phyloP scores from a whole-genome alignment of 2,888 invertebrate species.

The Oscheius sp. region DNA sequence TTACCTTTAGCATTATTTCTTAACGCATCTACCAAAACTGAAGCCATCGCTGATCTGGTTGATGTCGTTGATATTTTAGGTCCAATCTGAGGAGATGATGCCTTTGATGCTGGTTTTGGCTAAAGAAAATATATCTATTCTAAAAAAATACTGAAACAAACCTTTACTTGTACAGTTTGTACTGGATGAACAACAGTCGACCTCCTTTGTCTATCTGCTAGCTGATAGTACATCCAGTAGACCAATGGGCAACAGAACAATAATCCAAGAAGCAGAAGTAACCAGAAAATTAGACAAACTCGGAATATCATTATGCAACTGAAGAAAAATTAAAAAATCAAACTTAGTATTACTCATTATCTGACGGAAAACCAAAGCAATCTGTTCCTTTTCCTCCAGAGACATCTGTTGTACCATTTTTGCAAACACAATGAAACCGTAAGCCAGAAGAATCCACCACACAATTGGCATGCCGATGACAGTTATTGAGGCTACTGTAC shows the following conservation, averaged over 20 bases:
- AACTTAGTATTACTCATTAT: constrained; percentile 36
- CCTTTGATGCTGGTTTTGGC: not conserved
- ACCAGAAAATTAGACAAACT: constrained; percentile 65
- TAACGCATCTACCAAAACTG: constrained; percentile 42
- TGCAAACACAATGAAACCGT: constrained; percentile 39
- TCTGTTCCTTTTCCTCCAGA: constrained; percentile 46
- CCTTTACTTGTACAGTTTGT: not conserved
- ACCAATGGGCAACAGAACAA: constrained; percentile 42
- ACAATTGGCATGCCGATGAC: constrained; percentile 42
- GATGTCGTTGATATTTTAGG: not conserved
- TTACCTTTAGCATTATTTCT: constrained; percentile 46
- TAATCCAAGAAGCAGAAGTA: constrained; percentile 53
- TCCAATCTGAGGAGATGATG: not conserved
- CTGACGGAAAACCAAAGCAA: constrained; percentile 53
- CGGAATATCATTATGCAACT: constrained; percentile 62
- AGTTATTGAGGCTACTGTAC: constrained; percentile 32
- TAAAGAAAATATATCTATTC: not conserved
- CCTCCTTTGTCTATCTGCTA: not conserved
- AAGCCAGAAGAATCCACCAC: constrained; percentile 27
- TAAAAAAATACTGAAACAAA: not conserved
- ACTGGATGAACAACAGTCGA: constrained; percentile 10
- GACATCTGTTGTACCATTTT: constrained; percentile 51
- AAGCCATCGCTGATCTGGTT: constrained; percentile 31
- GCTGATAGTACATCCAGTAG: constrained; percentile 32
- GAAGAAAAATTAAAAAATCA: constrained; percentile 31